Evolutionary conservation across 1,140 invertebrate species (phyloP).

Genomic region (Mizuhopecten yessoensis): DNA sequence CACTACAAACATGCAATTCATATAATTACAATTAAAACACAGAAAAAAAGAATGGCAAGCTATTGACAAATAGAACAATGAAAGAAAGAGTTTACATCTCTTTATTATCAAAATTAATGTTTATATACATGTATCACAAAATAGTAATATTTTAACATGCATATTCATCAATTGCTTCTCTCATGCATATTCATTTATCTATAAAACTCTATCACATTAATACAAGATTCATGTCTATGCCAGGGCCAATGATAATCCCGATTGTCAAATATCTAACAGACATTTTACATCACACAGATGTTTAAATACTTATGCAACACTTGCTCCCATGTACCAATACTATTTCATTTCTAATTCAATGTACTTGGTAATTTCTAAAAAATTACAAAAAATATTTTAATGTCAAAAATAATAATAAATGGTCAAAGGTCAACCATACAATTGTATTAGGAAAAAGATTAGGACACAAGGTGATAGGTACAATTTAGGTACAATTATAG

Average conservation of each 20-base stretch:
- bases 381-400: no score
- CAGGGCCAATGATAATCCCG: neutral
- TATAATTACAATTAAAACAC: neutral
- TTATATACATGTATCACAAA: slow-evolving; percentile 29
- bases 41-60: neutral
- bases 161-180: neutral
- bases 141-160: neutral
- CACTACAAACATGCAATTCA: neutral
- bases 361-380: no score
- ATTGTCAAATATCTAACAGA: no score
- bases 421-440: no score
- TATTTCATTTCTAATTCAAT: no score
- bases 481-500: no score
- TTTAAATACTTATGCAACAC: no score
- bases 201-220: neutral
- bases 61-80: neutral
- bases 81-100: neutral
- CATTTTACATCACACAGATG: no score
- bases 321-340: no score
- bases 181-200: neutral
- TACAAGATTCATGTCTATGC: neutral
- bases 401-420: no score
- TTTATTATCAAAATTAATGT: neutral
- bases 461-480: no score
- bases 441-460: no score